A percentile compares a stretch with the other conserved stretches of the same genome.
Conservation (phyloP, 2,113 vertebrate species). For the Rhodinocichla rosea region DNA sequence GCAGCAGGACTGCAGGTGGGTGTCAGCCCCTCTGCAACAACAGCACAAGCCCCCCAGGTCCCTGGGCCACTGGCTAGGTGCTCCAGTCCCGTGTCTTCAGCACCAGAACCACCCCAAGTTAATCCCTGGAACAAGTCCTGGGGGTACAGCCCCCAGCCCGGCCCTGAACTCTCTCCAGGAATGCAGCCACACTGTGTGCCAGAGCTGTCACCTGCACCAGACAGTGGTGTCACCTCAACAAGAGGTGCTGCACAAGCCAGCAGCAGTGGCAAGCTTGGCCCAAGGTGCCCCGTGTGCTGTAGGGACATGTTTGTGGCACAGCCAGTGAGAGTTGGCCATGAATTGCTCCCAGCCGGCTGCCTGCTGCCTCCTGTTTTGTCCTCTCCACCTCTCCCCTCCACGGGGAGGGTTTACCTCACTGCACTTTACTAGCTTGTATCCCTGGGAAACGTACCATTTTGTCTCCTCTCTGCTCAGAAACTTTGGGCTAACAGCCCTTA, state of each 20-base stretch:
- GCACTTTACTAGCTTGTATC: not conserved
- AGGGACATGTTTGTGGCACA: not conserved
- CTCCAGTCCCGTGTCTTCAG: not conserved
- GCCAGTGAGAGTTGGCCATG: not conserved
- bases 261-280: not conserved
- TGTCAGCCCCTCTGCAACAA: not conserved
- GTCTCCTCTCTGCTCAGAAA: not conserved
- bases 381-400: not conserved
- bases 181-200: not conserved
- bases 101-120: not conserved
- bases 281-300: not conserved
- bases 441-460: not conserved
- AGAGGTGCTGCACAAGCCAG: not conserved
- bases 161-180: not conserved
- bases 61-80: accelerated
- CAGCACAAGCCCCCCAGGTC: not conserved
- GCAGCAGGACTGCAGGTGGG: accelerated
- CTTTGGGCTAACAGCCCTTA: not conserved
- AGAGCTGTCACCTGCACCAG: not conserved
- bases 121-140: not conserved
- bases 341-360: not conserved
- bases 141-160: not conserved
- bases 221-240: not conserved
- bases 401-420: not conserved
- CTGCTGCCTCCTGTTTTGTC: constrained; percentile 18